Evolutionary conservation across 2,797 vertebrate genomes (phyloP).

Genomic region (Sternotherus odoratus): DNA sequence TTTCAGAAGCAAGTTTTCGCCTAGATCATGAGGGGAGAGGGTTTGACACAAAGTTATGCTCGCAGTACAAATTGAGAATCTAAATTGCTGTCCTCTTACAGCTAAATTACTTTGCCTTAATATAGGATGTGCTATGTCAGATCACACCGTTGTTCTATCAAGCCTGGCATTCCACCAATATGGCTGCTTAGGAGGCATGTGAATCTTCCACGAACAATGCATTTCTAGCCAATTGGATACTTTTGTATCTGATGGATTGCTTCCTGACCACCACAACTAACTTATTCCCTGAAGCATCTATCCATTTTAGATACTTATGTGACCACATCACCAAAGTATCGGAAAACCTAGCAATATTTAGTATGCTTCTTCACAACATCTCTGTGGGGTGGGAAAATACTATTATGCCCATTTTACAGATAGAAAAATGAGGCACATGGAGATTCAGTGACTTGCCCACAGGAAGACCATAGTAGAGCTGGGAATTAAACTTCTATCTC

Average conservation of each 20-base stretch:
- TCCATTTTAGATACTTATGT: conserved; percentile 46
- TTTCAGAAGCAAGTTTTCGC: conserved; percentile 20
- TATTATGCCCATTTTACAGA: not conserved
- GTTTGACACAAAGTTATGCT: conserved; percentile 2
- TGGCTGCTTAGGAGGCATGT: not conserved
- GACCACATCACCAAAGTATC: not conserved
- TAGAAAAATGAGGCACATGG: not conserved
- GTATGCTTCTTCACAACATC: not conserved
- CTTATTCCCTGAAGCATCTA: conserved; percentile 41
- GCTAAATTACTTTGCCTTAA: not conserved
- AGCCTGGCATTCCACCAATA: conserved; percentile 2
- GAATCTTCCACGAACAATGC: not conserved
- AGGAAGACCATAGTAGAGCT: not conserved
- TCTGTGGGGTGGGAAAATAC: not conserved
- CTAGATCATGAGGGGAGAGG: not conserved
- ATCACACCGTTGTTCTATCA: not conserved
- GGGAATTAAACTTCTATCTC: fast-evolving
- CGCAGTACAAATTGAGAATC: not conserved
- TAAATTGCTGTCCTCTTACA: not conserved
- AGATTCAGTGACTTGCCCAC: not conserved
- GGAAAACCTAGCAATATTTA: not conserved
- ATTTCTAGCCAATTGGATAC: conserved; percentile 40
- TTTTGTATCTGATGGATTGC: conserved; percentile 42
- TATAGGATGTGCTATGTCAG: not conserved
- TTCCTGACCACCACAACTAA: not conserved